Conservation (phyloP, 1,140 invertebrate species). For the Scaptomyza hsui region DNA sequence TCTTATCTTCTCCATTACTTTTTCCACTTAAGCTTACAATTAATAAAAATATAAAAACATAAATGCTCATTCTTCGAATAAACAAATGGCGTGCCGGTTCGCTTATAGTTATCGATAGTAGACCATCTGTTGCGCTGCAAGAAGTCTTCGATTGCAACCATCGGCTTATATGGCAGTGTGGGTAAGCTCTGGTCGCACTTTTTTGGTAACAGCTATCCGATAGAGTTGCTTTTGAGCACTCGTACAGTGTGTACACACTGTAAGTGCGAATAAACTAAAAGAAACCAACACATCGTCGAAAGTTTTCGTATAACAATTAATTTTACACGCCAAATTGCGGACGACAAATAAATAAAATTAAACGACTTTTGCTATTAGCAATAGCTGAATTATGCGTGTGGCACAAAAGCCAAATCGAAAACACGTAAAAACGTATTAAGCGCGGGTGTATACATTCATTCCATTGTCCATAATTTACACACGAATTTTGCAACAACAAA, state of each 20-base stretch:
- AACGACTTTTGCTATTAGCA: slow-evolving; percentile 56
- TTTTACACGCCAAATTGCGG: slow-evolving; percentile 57
- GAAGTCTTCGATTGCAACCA: neutral
- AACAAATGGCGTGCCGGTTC: slow-evolving; percentile 35
- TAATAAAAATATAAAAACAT: slow-evolving; percentile 41
- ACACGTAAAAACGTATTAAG: slow-evolving; percentile 56
- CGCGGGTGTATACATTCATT: slow-evolving; percentile 66
- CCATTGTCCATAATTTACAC: slow-evolving; percentile 77
- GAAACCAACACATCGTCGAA: slow-evolving; percentile 75
- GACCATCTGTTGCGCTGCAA: neutral
- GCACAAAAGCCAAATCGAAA: slow-evolving; percentile 66
- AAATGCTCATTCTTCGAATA: slow-evolving; percentile 46
- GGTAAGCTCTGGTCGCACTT: slow-evolving; percentile 18
- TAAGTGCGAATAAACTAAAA: slow-evolving; percentile 28
- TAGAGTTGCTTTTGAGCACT: slow-evolving; percentile 22
- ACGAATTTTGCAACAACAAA: slow-evolving; percentile 73
- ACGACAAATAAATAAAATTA: slow-evolving; percentile 47
- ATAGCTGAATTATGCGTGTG: slow-evolving; percentile 58
- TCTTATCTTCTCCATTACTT: neutral
- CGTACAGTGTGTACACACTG: slow-evolving; percentile 81
- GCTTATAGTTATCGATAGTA: slow-evolving; percentile 13
- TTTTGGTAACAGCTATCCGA: slow-evolving; percentile 29
- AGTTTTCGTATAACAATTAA: slow-evolving; percentile 65
- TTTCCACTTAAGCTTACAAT: slow-evolving; percentile 22
- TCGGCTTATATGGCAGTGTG: too few species aligned